Evolutionary conservation across 2,797 vertebrate genomes (phyloP).

Genomic region (Hypotaenidia philippensis): DNA sequence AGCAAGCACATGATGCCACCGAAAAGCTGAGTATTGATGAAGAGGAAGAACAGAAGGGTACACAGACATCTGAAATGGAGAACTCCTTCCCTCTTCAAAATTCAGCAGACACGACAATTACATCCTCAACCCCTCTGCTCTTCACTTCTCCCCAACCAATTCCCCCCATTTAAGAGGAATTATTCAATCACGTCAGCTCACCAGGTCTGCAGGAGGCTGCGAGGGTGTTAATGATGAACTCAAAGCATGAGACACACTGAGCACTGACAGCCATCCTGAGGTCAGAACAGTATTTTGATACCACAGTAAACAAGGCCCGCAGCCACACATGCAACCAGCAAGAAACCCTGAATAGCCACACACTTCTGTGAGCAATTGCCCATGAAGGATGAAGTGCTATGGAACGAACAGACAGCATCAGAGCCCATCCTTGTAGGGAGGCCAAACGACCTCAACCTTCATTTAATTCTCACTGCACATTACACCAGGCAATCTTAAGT

Average conservation of each 20-base stretch:
- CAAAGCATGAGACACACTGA: fast-evolving
- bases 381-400: neutral
- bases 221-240: fast-evolving
- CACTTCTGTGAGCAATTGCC: neutral
- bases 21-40: neutral
- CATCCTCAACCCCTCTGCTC: neutral
- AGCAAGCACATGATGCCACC: fast-evolving
- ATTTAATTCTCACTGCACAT: neutral
- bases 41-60: neutral
- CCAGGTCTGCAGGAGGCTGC: neutral
- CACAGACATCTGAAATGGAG: fast-evolving
- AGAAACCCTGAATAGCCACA: neutral
- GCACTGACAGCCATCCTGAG: neutral
- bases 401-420: fast-evolving
- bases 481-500: neutral
- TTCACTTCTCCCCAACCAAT: neutral
- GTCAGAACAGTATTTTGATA: neutral
- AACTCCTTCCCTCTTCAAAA: neutral
- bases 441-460: neutral
- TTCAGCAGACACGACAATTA: fast-evolving
- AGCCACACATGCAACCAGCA: neutral
- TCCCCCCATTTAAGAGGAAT: neutral
- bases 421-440: neutral
- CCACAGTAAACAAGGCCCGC: neutral
- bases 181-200: neutral